Evolutionary conservation across 2,888 invertebrate species (phyloP).

Genomic region (Diaprepes abbreviatus): DNA sequence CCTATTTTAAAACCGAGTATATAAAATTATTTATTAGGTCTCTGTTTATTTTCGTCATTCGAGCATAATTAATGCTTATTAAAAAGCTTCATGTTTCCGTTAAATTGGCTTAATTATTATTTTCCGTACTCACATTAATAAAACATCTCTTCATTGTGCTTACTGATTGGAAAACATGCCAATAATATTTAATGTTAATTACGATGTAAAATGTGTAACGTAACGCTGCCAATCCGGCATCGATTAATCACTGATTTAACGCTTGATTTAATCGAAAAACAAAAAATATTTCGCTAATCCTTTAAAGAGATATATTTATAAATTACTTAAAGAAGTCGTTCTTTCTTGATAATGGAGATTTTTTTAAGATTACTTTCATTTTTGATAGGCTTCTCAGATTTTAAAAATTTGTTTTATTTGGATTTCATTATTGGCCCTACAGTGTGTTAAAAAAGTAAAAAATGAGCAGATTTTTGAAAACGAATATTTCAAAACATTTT

Average conservation of each 20-base stretch:
- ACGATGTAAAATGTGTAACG: background rate
- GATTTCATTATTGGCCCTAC: too few species aligned
- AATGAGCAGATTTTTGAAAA: too few species aligned
- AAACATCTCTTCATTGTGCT: constrained; percentile 7
- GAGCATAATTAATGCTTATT: background rate
- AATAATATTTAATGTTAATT: constrained; percentile 18
- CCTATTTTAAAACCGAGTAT: too few species aligned
- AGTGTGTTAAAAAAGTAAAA: too few species aligned
- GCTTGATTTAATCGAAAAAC: background rate
- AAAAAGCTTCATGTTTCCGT: background rate
- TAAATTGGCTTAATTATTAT: constrained; percentile 3
- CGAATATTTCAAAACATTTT: too few species aligned
- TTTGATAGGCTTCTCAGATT: too few species aligned
- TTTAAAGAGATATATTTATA: background rate
- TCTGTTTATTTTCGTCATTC: too few species aligned
- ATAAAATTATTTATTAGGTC: too few species aligned
- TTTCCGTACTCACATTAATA: constrained; percentile 4
- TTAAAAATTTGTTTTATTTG: too few species aligned
- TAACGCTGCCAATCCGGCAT: constrained; percentile 7
- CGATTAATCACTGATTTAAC: constrained; percentile 2
- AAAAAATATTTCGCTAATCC: background rate
- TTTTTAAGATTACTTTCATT: too few species aligned
- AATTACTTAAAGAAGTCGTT: too few species aligned
- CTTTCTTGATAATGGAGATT: too few species aligned
- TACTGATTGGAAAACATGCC: constrained; percentile 15